A percentile compares a stretch with the other conserved stretches of the same genome.
Evolutionary conservation across 1,140 invertebrate species (phyloP).

Genomic region (Drosophila elegans): DNA sequence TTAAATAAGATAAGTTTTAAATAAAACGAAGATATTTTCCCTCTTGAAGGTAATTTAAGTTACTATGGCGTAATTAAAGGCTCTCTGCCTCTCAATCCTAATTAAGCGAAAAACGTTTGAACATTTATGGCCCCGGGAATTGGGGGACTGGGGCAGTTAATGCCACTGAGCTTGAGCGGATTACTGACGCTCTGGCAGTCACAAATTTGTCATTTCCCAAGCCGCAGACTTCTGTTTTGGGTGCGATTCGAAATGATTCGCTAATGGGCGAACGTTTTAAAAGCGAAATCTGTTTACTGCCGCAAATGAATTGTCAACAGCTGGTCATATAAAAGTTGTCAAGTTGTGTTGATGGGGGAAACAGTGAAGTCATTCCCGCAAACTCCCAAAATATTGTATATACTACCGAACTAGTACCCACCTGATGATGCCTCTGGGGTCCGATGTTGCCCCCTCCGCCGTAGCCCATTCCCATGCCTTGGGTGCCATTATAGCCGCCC

Average conservation of each 20-base stretch:
- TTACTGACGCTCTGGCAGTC: slow-evolving; percentile 15
- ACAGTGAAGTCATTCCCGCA: slow-evolving; percentile 32
- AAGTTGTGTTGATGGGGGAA: background rate
- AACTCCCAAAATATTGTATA: background rate
- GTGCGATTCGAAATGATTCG: slow-evolving; percentile 24
- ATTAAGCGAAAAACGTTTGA: slow-evolving; percentile 17
- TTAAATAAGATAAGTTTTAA: too few relatives aligned
- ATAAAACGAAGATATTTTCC: background rate
- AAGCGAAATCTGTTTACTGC: slow-evolving; percentile 50
- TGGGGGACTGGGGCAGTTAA: background rate
- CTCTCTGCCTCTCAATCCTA: background rate
- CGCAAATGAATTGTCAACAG: slow-evolving; percentile 57
- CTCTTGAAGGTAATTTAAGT: too few relatives aligned
- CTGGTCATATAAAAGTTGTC: slow-evolving; percentile 23
- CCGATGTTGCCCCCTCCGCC: slow-evolving; percentile 62
- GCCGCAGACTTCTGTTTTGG: slow-evolving; percentile 26
- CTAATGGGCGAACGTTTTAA: slow-evolving; percentile 13
- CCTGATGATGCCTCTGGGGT: slow-evolving; percentile 82
- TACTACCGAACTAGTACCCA: slow-evolving; percentile 51
- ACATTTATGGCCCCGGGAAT: background rate
- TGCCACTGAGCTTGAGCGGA: slow-evolving; percentile 28
- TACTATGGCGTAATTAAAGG: background rate
- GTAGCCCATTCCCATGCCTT: slow-evolving; percentile 79
- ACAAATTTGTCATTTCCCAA: slow-evolving; percentile 39
- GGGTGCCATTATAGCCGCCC: slow-evolving; percentile 66